Base-by-base conservation (phyloP, 2,888 invertebrate genomes). In the Mellilla xanthometata region DNA sequence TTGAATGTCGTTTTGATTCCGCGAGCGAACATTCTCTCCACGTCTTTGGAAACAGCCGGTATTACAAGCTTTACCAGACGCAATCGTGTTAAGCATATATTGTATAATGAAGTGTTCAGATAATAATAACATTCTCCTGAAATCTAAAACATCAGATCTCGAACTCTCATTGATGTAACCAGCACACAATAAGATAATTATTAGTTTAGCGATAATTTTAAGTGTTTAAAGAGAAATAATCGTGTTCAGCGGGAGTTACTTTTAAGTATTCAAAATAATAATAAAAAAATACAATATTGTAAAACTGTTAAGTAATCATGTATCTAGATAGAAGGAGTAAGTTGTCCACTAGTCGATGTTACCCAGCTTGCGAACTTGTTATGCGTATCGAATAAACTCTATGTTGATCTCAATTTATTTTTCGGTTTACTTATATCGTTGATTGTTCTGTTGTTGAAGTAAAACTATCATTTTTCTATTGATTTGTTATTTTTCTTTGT, bases 201-300 rank as follows among this genome's bases (percentile, higher is more conserved):
- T 68, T 85, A 87, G 81, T 81, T 82, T 86, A 88, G 82, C 71
- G 65, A 68, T 84, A 80, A 77, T 69, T 72, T 76, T 87, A 86
- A 87, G 85, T 81, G 82, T 86, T 84, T 80, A 76, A 75, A 75
- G 69, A 68, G 66, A 68, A 78, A 72, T 78, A 79, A 81, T 81
- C 82, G 88, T 88, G 86, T 89, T 88, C 87, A 85, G 78, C 75
- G 82, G 84, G 79, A 79, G 76, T 83, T 83, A 85, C 81, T 83
- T 85, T 83, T 85, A 87, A 85, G 85, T 82, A 83, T 71, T 74
- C 67, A 75, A 75, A 69, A 69, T 22, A 28, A 36, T 19, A 15
- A 24, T n/a, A 7, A 24, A 24, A 27, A 71, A 64, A 67, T 65
- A 65, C 72, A 77, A 76, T 75, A 81, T 78, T 86, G 82, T 87